Base-by-base conservation (phyloP, 2,888 invertebrate genomes). In the Drosophila lacicola region DNA sequence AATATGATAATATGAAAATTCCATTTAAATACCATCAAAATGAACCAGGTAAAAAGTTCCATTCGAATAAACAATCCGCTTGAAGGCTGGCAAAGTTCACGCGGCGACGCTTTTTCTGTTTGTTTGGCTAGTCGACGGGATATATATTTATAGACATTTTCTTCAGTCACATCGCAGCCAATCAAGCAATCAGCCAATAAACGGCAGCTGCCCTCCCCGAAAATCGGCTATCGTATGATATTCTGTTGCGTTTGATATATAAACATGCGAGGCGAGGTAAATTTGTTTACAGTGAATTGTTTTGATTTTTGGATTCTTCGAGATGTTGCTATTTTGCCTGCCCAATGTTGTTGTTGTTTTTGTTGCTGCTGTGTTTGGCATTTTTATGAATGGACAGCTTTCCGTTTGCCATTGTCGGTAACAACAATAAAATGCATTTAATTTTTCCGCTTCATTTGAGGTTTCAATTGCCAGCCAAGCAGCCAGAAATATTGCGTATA, bases 221-320 rank as follows among this genome's bases (percentile, higher is more conserved):
- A 53, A 29, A 29, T 17, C 39, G 17, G 19, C 50, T 53, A 49
- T 49, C 34, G 17, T 17, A 36, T 46, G 37, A 36, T 55, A 50
- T 65, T 61, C 61, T 34, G n/a, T n/a, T 56, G 53, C 55, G 45
- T 78, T 73, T 69, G 57, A 64, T 77, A 82, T 77, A 82, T 83
- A 83, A 86, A 86, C 83, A 83, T 58, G 56, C 44, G 47, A 71
- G 57, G 37, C 55, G 34, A 44, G 53, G 46, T 64, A 67, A 79
- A 82, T 79, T 80, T 83, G 83, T 83, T 83, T 86, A 83, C 77
- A 73, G 58, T 33, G 51, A 64, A 67, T 65, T 85, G 79, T 86
- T 86, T 81, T 86, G 62, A 56, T 70, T 78, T 29, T 70, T 61
- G 55, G 33, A 64, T 67, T 33, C 66, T 42, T 51, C n/a, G 8